These are phyloP conservation scores for Ispidina picta DNA, from an alignment of 2,797 vertebrate species.

Conservation along the genomic window DNA sequence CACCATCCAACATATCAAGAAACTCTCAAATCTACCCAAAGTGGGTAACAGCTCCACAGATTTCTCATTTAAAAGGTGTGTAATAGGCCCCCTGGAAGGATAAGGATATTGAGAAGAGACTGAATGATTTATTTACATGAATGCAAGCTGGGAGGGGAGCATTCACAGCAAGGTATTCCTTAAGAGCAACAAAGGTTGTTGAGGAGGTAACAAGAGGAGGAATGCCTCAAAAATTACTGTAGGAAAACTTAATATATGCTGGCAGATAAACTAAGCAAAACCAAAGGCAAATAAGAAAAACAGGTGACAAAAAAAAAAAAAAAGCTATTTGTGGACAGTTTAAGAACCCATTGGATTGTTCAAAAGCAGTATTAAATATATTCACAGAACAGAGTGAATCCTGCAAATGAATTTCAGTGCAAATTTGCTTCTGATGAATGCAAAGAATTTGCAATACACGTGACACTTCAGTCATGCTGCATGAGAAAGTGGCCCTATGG, in stretches of 20 bases:
- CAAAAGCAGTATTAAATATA: background rate
- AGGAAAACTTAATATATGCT: background rate
- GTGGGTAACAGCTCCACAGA: background rate
- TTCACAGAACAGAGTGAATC: background rate
- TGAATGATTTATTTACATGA: background rate
- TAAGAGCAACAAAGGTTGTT: background rate
- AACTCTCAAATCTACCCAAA: background rate
- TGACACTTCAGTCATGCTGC: accelerated
- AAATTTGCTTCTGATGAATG: background rate
- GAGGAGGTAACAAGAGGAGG: background rate
- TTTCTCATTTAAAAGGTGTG: background rate
- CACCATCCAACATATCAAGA: background rate
- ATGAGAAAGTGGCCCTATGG: background rate
- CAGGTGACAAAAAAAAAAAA: background rate
- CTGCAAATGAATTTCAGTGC: background rate
- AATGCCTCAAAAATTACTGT: background rate
- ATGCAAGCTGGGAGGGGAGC: background rate
- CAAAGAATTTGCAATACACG: background rate
- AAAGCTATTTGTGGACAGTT: background rate
- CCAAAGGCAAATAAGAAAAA: background rate
- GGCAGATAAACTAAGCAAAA: background rate
- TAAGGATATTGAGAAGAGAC: background rate
- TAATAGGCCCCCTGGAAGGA: background rate
- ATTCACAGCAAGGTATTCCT: background rate
- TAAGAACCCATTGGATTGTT: accelerated